phyloP scores from a whole-genome alignment of 2,113 vertebrate species.

The Oceanodroma tethys region DNA sequence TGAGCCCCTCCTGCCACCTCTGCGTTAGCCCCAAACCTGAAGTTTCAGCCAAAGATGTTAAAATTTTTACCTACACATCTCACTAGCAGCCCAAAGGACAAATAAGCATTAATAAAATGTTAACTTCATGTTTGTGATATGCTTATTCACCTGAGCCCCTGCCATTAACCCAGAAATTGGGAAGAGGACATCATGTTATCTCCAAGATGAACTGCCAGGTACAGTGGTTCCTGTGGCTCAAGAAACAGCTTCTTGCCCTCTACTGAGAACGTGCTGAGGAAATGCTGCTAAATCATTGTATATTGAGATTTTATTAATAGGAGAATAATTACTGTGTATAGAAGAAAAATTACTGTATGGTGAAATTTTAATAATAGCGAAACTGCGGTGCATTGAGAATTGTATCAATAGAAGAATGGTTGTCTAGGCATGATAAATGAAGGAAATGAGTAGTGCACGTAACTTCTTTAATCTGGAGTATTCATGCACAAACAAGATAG shows the following conservation, averaged over 20 bases:
- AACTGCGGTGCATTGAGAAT: too few species aligned
- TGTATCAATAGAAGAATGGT: too few species aligned
- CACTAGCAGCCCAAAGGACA: not conserved
- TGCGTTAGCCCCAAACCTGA: not conserved
- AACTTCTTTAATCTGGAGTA: too few species aligned
- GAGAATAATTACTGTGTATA: too few species aligned
- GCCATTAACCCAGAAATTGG: not conserved
- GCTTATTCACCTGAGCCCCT: not conserved
- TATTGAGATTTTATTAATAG: too few species aligned
- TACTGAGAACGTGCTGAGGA: rapidly evolving
- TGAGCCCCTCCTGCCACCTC: not conserved
- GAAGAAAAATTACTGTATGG: too few species aligned
- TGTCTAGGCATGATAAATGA: too few species aligned
- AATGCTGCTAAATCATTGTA: too few species aligned
- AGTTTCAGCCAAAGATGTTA: not conserved
- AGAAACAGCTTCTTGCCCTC: not conserved
- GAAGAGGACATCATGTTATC: not conserved
- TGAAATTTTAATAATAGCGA: too few species aligned
- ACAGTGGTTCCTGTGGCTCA: not conserved
- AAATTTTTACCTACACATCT: not conserved
- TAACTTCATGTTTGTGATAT: not conserved
- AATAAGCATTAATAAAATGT: not conserved
- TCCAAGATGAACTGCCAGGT: not conserved
- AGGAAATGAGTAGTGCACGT: too few species aligned
- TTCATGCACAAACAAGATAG: too few species aligned